phyloP scores from a whole-genome alignment of 2,888 invertebrate species.

The Drosophila neonasuta region DNA sequence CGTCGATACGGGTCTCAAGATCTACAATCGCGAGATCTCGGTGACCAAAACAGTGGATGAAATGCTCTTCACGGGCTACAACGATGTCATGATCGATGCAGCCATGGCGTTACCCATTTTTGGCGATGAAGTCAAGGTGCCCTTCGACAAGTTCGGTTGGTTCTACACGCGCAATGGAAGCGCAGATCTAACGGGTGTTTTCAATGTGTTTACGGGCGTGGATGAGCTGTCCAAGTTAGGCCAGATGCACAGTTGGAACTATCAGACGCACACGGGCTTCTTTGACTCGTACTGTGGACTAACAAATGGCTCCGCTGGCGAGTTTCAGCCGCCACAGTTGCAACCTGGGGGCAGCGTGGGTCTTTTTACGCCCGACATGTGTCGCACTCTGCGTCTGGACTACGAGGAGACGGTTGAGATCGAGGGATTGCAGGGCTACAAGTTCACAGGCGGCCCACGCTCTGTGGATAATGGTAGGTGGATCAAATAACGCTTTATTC shows the following conservation, averaged over 20 bases:
- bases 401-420: slow-evolving; percentile 84
- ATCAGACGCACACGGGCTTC: slow-evolving; percentile 84
- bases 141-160: slow-evolving; percentile 92
- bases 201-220: slow-evolving; percentile 89
- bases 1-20: slow-evolving; percentile 85
- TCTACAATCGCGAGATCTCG: slow-evolving; percentile 84
- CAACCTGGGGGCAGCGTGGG: slow-evolving; percentile 84
- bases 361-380: slow-evolving; percentile 90
- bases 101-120: slow-evolving; percentile 85
- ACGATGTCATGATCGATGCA: slow-evolving; percentile 87
- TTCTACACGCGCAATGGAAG: slow-evolving; percentile 92
- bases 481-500: neutral
- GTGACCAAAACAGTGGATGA: slow-evolving; percentile 87
- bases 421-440: slow-evolving; percentile 86
- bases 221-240: slow-evolving; percentile 86
- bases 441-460: slow-evolving; percentile 85
- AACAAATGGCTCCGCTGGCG: slow-evolving; percentile 90
- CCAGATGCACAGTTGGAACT: slow-evolving; percentile 88
- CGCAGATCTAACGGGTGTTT: slow-evolving; percentile 88
- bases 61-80: slow-evolving; percentile 91
- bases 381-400: slow-evolving; percentile 86
- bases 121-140: slow-evolving; percentile 84
- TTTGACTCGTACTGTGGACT: slow-evolving; percentile 84
- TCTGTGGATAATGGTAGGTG: slow-evolving; percentile 87
- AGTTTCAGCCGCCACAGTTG: slow-evolving; percentile 88